Conservation (phyloP, 2,888 invertebrate genomes). For the Kuschelorhynchus macadamiae region DNA sequence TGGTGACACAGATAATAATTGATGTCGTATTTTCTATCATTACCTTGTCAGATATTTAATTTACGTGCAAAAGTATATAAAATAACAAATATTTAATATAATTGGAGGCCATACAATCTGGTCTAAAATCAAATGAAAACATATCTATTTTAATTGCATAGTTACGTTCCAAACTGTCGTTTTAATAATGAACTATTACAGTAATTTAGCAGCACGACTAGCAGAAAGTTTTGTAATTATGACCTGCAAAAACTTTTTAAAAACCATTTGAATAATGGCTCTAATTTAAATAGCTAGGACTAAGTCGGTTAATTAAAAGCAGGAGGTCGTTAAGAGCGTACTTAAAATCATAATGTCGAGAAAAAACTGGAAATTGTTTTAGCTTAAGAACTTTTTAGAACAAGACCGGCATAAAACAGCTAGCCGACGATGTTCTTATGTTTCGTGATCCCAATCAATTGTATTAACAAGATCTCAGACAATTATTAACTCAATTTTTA, state of each 20-base stretch:
- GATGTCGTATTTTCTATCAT: too few species aligned
- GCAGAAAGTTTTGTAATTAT: slow-evolving; percentile 11
- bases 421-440: too few species aligned
- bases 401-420: too few species aligned
- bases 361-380: background rate
- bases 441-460: too few species aligned
- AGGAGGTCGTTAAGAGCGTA: slow-evolving; percentile 4
- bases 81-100: too few species aligned
- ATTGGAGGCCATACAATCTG: too few species aligned
- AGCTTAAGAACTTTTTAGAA: too few species aligned
- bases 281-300: slow-evolving; percentile 7
- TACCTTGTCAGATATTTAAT: too few species aligned
- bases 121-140: background rate
- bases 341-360: slow-evolving; percentile 2
- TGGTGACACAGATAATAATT: too few species aligned
- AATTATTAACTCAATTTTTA: too few species aligned
- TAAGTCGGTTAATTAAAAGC: slow-evolving; percentile 16
- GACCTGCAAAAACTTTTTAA: background rate
- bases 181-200: slow-evolving; percentile 16
- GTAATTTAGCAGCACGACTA: slow-evolving; percentile 2
- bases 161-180: slow-evolving; percentile 2
- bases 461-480: too few species aligned
- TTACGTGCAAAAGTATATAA: too few species aligned
- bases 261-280: slow-evolving; percentile 9
- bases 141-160: background rate